phyloP scores from a whole-genome alignment of 2,888 invertebrate species.

The Amiota communis region DNA sequence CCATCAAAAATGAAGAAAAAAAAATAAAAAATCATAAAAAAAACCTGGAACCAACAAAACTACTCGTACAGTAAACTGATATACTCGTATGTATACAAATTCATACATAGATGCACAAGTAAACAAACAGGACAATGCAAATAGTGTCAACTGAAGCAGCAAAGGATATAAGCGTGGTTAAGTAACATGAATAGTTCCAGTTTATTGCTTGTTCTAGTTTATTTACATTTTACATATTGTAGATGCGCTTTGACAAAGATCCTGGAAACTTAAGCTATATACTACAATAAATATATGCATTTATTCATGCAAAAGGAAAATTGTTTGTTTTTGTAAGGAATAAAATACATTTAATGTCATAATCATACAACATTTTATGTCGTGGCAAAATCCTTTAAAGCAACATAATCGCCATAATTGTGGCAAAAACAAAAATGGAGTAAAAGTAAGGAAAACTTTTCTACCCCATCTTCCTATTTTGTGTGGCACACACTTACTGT shows the following conservation, averaged over 20 bases:
- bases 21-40: conserved; percentile 22
- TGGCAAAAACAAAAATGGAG: too few species aligned
- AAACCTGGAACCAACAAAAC: conserved; percentile 15
- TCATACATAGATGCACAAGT: neutral
- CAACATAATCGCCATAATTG: conserved; percentile 17
- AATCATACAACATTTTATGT: too few species aligned
- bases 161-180: too few species aligned
- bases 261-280: too few species aligned
- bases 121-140: conserved; percentile 27
- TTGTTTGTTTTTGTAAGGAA: too few species aligned
- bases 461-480: neutral
- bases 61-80: neutral
- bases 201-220: neutral
- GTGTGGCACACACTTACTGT: conserved; percentile 37
- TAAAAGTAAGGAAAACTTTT: too few species aligned
- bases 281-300: too few species aligned
- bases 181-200: too few species aligned
- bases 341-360: too few species aligned
- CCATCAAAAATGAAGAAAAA: neutral
- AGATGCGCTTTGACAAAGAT: too few species aligned
- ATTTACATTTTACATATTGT: neutral
- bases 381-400: neutral
- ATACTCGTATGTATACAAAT: too few species aligned
- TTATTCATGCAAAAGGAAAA: too few species aligned
- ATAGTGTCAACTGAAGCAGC: neutral